Evolutionary conservation across 2,888 invertebrate species (phyloP).

Genomic region (Halictus quadricinctus): DNA sequence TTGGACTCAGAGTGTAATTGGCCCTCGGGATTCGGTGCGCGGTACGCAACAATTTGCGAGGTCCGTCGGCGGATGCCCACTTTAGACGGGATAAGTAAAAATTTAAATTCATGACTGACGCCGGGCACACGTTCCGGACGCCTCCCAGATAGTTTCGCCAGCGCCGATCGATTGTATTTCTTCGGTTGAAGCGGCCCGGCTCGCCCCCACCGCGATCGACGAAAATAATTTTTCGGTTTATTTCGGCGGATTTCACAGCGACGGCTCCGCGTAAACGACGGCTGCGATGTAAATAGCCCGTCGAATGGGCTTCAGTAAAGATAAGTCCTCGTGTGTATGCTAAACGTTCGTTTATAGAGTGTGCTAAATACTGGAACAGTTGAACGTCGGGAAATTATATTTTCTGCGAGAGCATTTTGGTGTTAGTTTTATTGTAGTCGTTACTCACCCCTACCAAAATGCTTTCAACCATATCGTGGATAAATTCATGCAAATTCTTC

Average conservation of each 20-base stretch:
- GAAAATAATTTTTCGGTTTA: conserved; percentile 8
- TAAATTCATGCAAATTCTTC: not conserved
- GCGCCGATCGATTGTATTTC: conserved; percentile 14
- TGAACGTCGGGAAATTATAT: not conserved
- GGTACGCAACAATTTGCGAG: not conserved
- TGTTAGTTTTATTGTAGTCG: not conserved
- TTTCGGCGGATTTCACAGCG: not conserved
- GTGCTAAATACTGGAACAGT: not conserved
- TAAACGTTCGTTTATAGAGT: not conserved
- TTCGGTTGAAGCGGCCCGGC: not conserved
- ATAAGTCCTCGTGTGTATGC: not conserved
- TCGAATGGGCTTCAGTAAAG: not conserved
- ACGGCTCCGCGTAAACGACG: not conserved
- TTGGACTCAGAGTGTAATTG: conserved; percentile 50
- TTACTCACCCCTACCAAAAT: too few relatives aligned
- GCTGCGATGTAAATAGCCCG: not conserved
- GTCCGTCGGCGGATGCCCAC: not conserved
- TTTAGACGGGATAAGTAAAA: conserved; percentile 30
- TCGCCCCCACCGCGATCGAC: not conserved
- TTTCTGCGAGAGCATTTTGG: not conserved
- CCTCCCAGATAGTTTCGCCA: not conserved
- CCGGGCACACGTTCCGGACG: conserved; percentile 18
- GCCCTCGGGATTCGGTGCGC: conserved; percentile 21
- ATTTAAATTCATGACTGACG: conserved; percentile 34
- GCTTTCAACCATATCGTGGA: not conserved